Conservation (phyloP, 1,140 invertebrate genomes). For the Drosophila ercepeae region DNA sequence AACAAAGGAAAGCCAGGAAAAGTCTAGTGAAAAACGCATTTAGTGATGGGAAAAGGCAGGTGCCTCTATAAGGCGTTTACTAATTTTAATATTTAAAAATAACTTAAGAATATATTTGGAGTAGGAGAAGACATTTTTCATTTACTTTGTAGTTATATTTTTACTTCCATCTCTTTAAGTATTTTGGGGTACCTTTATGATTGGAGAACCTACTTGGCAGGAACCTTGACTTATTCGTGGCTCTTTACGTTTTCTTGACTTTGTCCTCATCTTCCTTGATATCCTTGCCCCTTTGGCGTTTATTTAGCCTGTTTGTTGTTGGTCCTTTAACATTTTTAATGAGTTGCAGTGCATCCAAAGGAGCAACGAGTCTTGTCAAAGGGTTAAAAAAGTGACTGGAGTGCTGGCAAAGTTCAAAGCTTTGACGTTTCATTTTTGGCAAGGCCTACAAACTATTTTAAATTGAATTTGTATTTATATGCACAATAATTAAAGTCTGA, state of each 20-base stretch:
- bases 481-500: neutral
- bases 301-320: conserved; percentile 31
- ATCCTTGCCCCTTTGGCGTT: conserved; percentile 24
- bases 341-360: conserved; percentile 43
- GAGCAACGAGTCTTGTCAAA: conserved; percentile 23
- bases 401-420: conserved; percentile 12
- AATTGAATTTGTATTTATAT: neutral
- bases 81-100: neutral
- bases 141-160: too few relatives aligned
- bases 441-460: neutral
- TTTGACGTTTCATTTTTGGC: conserved; percentile 9
- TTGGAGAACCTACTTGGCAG: too few relatives aligned
- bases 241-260: conserved; percentile 14
- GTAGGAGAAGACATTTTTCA: too few relatives aligned
- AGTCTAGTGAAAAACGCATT: conserved; percentile 34
- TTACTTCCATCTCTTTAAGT: too few relatives aligned
- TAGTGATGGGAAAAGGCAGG: neutral
- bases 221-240: conserved; percentile 48
- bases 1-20: conserved; percentile 25
- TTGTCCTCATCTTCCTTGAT: conserved; percentile 31
- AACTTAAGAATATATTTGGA: neutral
- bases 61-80: neutral
- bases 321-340: conserved; percentile 53
- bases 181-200: too few relatives aligned
- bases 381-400: neutral